Base-by-base conservation (phyloP, 2,888 invertebrate genomes). In the Iselma pallidipennis region DNA sequence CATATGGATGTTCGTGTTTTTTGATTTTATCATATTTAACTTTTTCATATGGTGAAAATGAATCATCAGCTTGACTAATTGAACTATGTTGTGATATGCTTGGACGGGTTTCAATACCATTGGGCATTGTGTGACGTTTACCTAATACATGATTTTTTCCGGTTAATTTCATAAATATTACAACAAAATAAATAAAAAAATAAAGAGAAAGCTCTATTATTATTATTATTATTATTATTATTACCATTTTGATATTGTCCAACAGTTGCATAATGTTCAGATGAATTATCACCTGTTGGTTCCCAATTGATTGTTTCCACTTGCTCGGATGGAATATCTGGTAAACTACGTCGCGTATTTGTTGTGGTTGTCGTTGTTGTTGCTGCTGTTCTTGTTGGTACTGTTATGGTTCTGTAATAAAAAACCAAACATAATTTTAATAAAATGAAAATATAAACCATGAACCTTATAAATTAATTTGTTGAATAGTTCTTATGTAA, bases 181-280 rank as follows among this genome's bases (percentile, higher is more conserved):
- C n/a, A n/a, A n/a, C n/a, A n/a, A n/a, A n/a, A n/a, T n/a, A n/a
- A n/a, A n/a, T n/a, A n/a, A n/a, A n/a, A n/a, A n/a, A n/a, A n/a
- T n/a, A n/a, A n/a, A n/a, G n/a, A n/a, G n/a, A n/a, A n/a, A n/a
- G n/a, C n/a, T n/a, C n/a, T n/a, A n/a, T n/a, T n/a, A n/a, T n/a
- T n/a, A n/a, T n/a, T 6, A 7, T 29, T 6, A 29, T 29, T 6
- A 10, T 29, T 6, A 29, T 6, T 29, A 29, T 29, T 4, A 29
- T 29, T 57, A 61, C 56, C 61, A 71, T 76, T 79, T 67, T 77
- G 77, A 67, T 77, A 80, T 31, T 80, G 80, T 49, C 80, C 80
- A 14, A 94, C 92, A 5, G 94, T 94, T 33, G 94, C 94, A 78
- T 94, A 94, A 65, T 94, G 85, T 77, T 94, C 94, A 0, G 93